Evolutionary conservation across 2,888 invertebrate species (phyloP), one percentile per base, ranked within the genome.

Genomic region (Xestia rhomboidea): DNA sequence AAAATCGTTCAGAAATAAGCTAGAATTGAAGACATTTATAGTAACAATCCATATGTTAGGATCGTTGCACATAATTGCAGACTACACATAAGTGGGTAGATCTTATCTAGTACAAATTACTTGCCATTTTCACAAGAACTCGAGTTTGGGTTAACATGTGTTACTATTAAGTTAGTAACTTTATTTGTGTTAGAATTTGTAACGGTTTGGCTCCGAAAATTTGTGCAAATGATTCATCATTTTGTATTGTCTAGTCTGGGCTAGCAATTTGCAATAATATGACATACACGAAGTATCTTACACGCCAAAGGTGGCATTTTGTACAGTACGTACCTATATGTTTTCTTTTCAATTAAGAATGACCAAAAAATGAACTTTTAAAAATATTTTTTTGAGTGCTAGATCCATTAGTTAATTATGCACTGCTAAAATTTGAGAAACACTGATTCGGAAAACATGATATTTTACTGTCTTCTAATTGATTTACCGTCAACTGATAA

Each of bases 51-150:
- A 76, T 76, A 41, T 66, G 60, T 76, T 51, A 69, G 44, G 60
- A 21, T 57, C 13, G 21, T 81, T 81, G 64, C 76, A 69, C 76
- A 69, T 76, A 80, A 76, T 69, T 76, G 68, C 13, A 68, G 44
- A 71, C 34, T 44, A 30, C 34, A 60, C 68, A 68, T 63, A 69
- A 81, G 81, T 69, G 60, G 44, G 13, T 13, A 54, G 81, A 66
- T 81, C 46, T 79, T 66, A 79, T 71, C 71, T 69, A 18, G 66
- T 8, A 60, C n/a, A n/a, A 6, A 67, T 75, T 72, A 68, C 67
- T 74, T 72, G 63, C 63, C n/a, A 73, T 75, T 82, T 85, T 75
- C 76, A 76, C 66, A 80, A 67, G 41, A 80, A 34, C 6, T 63
- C 38, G 27, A 49, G 21, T 66, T 85, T 79, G 64, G 44, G 38